Evolutionary conservation across 2,888 invertebrate species (phyloP).

Genomic region (Ormyrus thymus): DNA sequence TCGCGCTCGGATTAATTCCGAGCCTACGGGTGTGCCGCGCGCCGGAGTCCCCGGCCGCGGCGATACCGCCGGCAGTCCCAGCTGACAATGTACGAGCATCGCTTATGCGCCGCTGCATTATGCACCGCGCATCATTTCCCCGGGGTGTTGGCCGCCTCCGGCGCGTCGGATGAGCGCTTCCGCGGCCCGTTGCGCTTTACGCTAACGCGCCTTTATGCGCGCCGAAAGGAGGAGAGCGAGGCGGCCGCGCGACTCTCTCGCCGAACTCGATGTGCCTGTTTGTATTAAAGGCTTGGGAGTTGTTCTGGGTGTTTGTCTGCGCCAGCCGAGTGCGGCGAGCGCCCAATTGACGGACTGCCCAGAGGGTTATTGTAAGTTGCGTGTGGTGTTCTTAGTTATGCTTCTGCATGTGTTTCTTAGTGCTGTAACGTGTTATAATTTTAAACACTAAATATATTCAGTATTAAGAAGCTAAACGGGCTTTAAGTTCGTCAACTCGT

Average conservation of each 20-base stretch:
- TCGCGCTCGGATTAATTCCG: no score
- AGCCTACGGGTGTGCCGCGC: background rate
- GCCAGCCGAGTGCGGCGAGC: background rate
- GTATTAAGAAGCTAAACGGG: no score
- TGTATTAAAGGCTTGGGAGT: background rate
- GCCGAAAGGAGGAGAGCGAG: no score
- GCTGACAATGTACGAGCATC: constrained; percentile 62
- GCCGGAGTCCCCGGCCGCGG: constrained; percentile 46
- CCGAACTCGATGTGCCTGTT: background rate
- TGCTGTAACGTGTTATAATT: no score
- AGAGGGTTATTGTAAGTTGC: no score
- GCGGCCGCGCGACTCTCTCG: background rate
- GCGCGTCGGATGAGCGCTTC: constrained; percentile 37
- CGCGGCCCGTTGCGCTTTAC: constrained; percentile 10
- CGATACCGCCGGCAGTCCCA: constrained; percentile 57
- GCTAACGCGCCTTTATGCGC: background rate
- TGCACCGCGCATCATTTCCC: constrained; percentile 68
- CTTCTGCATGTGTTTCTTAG: no score
- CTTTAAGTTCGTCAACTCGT: no score
- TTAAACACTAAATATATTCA: no score
- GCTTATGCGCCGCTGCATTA: constrained; percentile 66
- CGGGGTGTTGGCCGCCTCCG: constrained; percentile 54
- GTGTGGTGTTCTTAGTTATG: no score
- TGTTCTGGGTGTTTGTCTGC: background rate
- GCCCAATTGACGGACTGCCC: background rate